Conservation (phyloP, 2,888 invertebrate species). For the Clivina fossor region DNA sequence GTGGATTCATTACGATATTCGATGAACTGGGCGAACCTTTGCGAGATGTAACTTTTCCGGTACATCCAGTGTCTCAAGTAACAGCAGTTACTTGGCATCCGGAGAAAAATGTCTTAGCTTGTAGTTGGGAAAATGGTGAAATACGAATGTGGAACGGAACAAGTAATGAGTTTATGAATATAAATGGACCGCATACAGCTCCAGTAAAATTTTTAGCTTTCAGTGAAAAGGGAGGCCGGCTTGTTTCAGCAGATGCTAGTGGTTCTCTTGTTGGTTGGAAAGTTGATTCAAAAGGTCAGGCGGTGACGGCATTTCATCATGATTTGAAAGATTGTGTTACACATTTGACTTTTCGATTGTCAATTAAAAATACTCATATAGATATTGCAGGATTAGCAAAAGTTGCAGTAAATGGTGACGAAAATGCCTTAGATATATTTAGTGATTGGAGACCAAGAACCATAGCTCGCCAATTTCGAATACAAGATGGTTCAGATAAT, state of each 20-base stretch:
- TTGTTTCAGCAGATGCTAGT: conserved; percentile 82
- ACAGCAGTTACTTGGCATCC: conserved; percentile 91
- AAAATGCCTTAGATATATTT: conserved; percentile 81
- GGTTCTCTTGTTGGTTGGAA: conserved; percentile 92
- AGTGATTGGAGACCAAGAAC: conserved; percentile 89
- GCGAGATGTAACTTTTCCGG: conserved; percentile 74
- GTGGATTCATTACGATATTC: conserved; percentile 85
- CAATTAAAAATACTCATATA: conserved; percentile 58
- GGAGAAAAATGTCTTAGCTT: conserved; percentile 73
- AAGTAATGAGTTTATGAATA: conserved; percentile 64
- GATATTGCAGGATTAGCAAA: conserved; percentile 59
- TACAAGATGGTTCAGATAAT: conserved; percentile 70
- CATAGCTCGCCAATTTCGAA: conserved; percentile 63
- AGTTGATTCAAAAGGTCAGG: conserved; percentile 76
- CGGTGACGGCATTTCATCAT: conserved; percentile 82
- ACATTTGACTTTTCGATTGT: conserved; percentile 73
- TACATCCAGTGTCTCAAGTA: conserved; percentile 75
- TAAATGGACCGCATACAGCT: conserved; percentile 68
- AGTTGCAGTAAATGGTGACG: conserved; percentile 91
- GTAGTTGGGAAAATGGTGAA: conserved; percentile 93
- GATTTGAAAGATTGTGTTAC: conserved; percentile 81
- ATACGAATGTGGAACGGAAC: conserved; percentile 80
- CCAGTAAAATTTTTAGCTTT: conserved; percentile 67
- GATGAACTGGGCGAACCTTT: conserved; percentile 81
- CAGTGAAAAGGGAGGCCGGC: conserved; percentile 80